Percentiles rank a stretch among this genome's conserved stretches.
Conservation (phyloP, 37 sponge, comb jelly and placozoan species). For the Amphimedon queenslandica region DNA sequence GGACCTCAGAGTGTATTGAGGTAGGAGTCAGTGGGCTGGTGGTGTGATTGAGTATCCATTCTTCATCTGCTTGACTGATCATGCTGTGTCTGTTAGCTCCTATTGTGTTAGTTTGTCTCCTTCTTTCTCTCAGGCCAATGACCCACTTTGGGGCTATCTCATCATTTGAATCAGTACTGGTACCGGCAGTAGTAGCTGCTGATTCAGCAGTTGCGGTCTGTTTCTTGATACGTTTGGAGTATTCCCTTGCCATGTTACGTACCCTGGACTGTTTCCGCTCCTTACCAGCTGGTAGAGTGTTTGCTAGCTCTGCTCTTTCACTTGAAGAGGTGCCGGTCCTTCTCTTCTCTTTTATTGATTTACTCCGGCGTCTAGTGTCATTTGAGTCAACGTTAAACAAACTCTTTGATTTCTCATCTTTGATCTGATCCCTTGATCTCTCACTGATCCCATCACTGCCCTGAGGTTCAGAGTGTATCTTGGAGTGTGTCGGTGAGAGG, state of each 20-base stretch:
- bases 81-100: not conserved
- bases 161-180: not conserved
- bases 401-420: slow-evolving; percentile 3
- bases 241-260: slow-evolving; percentile 41
- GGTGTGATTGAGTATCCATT: no score
- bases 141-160: slow-evolving; percentile 9
- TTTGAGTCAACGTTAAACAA: not conserved
- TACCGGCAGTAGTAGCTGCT: not conserved
- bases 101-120: not conserved
- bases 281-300: not conserved
- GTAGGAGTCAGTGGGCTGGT: not conserved
- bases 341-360: slow-evolving; percentile 12
- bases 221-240: slow-evolving; percentile 44
- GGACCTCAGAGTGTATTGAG: not conserved
- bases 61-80: not conserved
- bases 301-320: no score
- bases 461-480: no score
- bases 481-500: no score
- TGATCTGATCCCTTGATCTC: not conserved
- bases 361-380: slow-evolving; percentile 9
- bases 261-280: slow-evolving; percentile 18
- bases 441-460: not conserved
- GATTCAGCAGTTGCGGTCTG: not conserved
- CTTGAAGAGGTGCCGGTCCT: not conserved
- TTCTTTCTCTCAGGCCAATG: slow-evolving; percentile 1